Evolutionary conservation across 2,888 invertebrate genomes (phyloP), one percentile per base, ranked within the genome.

Genomic region (Omphaloscelis lunosa): DNA sequence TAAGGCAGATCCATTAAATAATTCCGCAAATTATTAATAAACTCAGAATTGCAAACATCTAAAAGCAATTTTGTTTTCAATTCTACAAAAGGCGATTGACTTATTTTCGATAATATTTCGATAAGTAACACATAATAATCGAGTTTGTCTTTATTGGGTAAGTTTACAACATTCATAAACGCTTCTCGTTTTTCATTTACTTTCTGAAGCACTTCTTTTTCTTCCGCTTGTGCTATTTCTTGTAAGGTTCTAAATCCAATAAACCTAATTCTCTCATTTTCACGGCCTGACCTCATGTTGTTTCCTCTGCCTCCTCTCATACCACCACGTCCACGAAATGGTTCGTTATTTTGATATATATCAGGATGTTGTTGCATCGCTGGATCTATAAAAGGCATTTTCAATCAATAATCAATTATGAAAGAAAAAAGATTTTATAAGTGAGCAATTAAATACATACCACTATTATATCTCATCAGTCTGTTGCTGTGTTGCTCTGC

Each of bases 1-100:
- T 93, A 94, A 1, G 95, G 95, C 61, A 96, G 89, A 66, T 96
- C 93, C 88, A 93, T 91, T 72, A 96, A 85, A 83, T 95, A 96
- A 62, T 89, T 91, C 41, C 91, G 91, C 20, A 96, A 87, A 77
- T 89, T 88, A 15, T 80, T 75, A 12, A 95, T 91, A 78, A 94
- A 95, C 58, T 91, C 89, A 0, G 96, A 93, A 86, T 95, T 93
- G 83, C 94, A 95, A 29, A 95, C 88, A 34, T 94, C 93, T 27
- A 94, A 77, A 41, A 96, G 86, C 59, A 95, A 83, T 77, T 91
- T 92, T 4, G 90, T 83, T 90, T 95, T 95, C 15, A 94, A 84
- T 72, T 93, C 92, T 45, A 93, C 91, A 77, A 95, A 96, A 0
- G 94, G 88, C 0, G 95, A 93, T 63, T 89, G 88, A 69, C 94